Evolutionary conservation across 2,888 invertebrate species (phyloP).

Genomic region (Autographa gamma): DNA sequence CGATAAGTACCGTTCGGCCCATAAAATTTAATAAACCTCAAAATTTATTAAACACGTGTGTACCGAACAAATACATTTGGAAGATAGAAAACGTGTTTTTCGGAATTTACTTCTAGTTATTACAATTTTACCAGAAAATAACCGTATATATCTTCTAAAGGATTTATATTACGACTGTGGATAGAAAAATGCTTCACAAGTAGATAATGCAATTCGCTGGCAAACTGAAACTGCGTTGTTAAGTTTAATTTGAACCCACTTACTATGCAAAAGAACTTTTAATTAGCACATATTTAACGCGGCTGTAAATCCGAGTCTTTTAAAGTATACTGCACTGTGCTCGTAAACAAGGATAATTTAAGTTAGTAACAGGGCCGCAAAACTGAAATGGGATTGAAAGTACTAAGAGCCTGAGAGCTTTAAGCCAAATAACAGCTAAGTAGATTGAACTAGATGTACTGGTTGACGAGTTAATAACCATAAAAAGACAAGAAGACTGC

Average conservation of each 20-base stretch:
- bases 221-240: not conserved
- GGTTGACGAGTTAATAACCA: not conserved
- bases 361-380: not conserved
- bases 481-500: not conserved
- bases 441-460: not conserved
- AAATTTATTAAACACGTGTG: conserved; percentile 8
- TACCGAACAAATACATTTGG: not conserved
- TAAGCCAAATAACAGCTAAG: not conserved
- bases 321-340: not conserved
- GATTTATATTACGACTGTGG: not conserved
- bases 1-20: conserved; percentile 11
- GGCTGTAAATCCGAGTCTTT: not conserved
- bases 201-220: not conserved
- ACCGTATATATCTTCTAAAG: not conserved
- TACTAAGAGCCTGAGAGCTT: not conserved
- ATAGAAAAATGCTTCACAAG: not conserved
- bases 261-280: conserved; percentile 3
- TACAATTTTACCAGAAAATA: not conserved
- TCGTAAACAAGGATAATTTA: not conserved
- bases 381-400: not conserved
- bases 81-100: conserved; percentile 1
- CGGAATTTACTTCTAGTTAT: not conserved
- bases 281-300: conserved; percentile 8
- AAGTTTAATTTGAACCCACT: not conserved
- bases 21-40: conserved; percentile 23